Evolutionary conservation across 2,797 vertebrate species (phyloP).

Genomic region (Glyptemys insculpta): DNA sequence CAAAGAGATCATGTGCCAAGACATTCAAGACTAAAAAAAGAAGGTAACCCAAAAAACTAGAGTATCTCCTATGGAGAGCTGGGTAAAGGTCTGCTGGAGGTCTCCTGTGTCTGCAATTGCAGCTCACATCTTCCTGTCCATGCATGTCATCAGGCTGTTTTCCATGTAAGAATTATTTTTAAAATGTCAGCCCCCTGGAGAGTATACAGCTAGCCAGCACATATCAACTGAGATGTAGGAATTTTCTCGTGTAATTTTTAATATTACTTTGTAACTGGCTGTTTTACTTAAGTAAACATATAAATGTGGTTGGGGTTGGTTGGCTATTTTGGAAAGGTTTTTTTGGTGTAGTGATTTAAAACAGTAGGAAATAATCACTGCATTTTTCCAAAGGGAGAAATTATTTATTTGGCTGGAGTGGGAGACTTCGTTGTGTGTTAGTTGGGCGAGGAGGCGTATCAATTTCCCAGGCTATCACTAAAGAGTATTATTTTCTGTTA

Average conservation of each 20-base stretch:
- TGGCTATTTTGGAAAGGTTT: background rate
- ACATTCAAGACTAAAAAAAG: background rate
- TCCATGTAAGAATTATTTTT: slow-evolving; percentile 26
- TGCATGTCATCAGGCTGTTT: slow-evolving; percentile 10
- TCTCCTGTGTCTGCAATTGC: slow-evolving; percentile 15
- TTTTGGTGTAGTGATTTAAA: slow-evolving; percentile 1
- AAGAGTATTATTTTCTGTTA: background rate
- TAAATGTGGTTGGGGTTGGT: background rate
- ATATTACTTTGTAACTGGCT: background rate
- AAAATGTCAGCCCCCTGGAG: background rate
- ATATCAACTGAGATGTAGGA: background rate
- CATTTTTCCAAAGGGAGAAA: background rate
- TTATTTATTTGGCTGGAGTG: background rate
- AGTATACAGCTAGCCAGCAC: background rate
- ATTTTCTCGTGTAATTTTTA: background rate
- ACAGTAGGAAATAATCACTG: background rate
- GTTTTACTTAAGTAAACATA: background rate
- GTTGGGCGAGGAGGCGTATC: background rate
- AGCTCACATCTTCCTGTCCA: background rate
- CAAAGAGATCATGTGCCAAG: background rate
- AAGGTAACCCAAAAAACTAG: background rate
- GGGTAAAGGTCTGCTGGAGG: background rate
- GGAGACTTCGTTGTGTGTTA: background rate
- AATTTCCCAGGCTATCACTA: background rate
- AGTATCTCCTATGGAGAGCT: background rate